Evolutionary conservation across 1,140 invertebrate genomes (phyloP), one percentile per base, ranked within the genome.

Genomic region (Drosophila pallidifrons): DNA sequence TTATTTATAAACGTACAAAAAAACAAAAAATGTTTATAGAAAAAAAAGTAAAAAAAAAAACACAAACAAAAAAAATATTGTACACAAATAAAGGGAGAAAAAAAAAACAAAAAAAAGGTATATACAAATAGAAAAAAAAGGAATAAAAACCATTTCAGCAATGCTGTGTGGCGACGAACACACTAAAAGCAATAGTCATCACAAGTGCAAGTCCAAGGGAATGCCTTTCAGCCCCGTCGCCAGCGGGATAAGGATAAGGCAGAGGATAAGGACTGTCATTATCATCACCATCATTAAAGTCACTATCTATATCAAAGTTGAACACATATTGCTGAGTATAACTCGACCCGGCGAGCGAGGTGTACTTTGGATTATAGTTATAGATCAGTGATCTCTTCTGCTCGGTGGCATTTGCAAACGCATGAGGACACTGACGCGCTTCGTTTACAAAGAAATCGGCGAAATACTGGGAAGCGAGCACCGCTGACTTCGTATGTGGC

Each of bases 381-480:
- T 96, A 96, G 73, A 96, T 96, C 2, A 96, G 77, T 6, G 86
- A 89, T 15, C 70, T 4, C 7, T 91, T 83, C 85, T 95, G 94
- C 65, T 95, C 93, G 0, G 85, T 51, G 1, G 63, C 68, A 77
- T 91, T 92, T 0, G 20, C 13, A 75, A 95, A 96, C 1, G 60
- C 61, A 67, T 96, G 94, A 0, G 64, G 16, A 83, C 93, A 96
- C 60, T 94, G 95, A n/a, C 95, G 94, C 43, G 94, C 94, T 94
- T 98, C 95, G 65, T 94, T 94, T 0, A 98, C 94, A 82, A 98
- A 97, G 82, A 98, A 98, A 81, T 98, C 94, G 38, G 96, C 96
- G 89, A 98, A 98, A 93, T 97, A 97, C 78, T 96, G 95, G 7
- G 95, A 93, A 0, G 94, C 93, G 77, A 92, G 86, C 0, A 96